A percentile compares a stretch with the other conserved stretches of the same genome.
Evolutionary conservation across 1,140 invertebrate species (phyloP).

Genomic region (Neodiprion lecontei): DNA sequence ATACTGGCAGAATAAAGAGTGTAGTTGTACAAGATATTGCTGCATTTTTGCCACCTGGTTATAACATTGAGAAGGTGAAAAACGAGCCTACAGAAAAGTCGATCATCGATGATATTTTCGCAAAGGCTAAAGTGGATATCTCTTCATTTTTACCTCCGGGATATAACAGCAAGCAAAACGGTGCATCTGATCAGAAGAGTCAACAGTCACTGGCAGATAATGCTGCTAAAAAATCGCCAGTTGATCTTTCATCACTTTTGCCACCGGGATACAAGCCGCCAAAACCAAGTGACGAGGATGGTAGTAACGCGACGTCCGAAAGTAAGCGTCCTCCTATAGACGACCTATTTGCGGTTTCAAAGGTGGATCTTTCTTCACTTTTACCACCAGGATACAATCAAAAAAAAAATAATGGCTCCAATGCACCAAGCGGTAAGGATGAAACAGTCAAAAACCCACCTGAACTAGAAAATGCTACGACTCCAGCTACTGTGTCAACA

Average conservation of each 20-base stretch:
- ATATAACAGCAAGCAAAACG: conserved; percentile 56
- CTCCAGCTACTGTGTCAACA: conserved; percentile 29
- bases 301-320: conserved; percentile 6
- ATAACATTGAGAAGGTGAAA: conserved; percentile 61
- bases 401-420: conserved; percentile 38
- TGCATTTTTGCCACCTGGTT: conserved; percentile 72
- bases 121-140: conserved; percentile 66
- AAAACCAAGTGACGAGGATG: conserved; percentile 38
- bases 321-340: conserved; percentile 26
- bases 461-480: background rate
- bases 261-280: conserved; percentile 66
- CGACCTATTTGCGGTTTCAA: conserved; percentile 59
- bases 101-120: conserved; percentile 33
- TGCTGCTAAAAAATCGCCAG: conserved; percentile 53
- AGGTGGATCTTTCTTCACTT: conserved; percentile 67
- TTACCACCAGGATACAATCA: conserved; percentile 68
- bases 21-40: conserved; percentile 61
- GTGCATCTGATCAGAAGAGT: background rate
- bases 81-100: conserved; percentile 47
- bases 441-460: background rate
- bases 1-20: background rate
- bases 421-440: conserved; percentile 22
- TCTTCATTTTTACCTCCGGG: conserved; percentile 70
- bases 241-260: conserved; percentile 70
- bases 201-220: background rate